A percentile compares a stretch with the other conserved stretches of the same genome.
phyloP scores from a whole-genome alignment of 2,113 vertebrate genomes.

The Hippolais icterina region DNA sequence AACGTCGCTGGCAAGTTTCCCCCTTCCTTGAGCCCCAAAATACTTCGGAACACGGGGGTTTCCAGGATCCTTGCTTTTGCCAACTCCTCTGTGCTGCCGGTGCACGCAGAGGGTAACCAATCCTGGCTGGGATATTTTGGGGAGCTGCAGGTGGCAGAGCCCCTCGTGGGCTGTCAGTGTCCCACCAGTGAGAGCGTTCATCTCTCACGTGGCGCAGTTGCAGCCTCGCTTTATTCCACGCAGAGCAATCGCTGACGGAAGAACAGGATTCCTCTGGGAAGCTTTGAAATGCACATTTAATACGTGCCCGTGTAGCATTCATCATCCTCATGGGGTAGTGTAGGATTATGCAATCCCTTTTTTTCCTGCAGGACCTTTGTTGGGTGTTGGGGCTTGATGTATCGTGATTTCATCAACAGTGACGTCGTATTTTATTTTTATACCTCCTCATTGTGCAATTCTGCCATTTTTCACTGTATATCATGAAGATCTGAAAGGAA shows the following conservation, averaged over 20 bases:
- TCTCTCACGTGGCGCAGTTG: neutral
- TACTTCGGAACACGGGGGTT: neutral
- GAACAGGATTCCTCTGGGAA: neutral
- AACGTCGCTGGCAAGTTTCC: neutral
- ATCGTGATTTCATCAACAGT: neutral
- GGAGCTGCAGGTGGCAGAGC: neutral
- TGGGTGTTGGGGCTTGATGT: neutral
- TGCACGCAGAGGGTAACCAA: neutral
- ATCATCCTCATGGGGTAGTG: neutral
- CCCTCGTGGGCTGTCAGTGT: neutral
- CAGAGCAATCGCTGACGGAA: neutral
- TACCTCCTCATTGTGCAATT: neutral
- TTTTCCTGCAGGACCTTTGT: neutral
- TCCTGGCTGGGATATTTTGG: neutral
- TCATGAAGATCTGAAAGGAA: neutral
- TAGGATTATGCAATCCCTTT: neutral
- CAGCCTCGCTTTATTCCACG: neutral
- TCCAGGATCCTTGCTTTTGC: neutral
- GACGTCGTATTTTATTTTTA: neutral
- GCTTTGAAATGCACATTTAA: neutral
- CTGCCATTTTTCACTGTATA: neutral
- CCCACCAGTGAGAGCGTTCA: neutral
- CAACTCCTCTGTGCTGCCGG: neutral
- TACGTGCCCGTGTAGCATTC: fast-evolving
- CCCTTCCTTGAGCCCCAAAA: neutral